Evolutionary conservation across 37 sponge, comb jelly and placozoan genomes (phyloP), one percentile per base, ranked within the genome.

Genomic region (Bolinopsis microptera): DNA sequence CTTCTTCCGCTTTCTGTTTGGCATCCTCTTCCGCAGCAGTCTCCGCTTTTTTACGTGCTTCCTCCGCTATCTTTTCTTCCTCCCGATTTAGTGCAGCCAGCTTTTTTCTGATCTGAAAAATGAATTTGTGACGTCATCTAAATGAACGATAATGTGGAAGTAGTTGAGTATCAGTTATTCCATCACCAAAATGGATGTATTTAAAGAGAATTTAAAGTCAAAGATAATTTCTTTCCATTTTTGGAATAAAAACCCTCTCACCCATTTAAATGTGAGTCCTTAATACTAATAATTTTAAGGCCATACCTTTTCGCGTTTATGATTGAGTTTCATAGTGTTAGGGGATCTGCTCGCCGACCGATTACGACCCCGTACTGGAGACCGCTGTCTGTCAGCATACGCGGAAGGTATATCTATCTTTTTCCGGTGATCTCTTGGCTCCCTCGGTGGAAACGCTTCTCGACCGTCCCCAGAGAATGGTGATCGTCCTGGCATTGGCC

Each of bases 251-350:
- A n/a, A n/a, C n/a, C n/a, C n/a, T n/a, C n/a, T n/a, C n/a, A n/a
- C n/a, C n/a, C n/a, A n/a, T n/a, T n/a, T n/a, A n/a, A n/a, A n/a
- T n/a, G n/a, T n/a, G n/a, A n/a, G n/a, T n/a, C n/a, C n/a, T n/a
- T n/a, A n/a, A n/a, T n/a, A n/a, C n/a, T n/a, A n/a, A n/a, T n/a
- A n/a, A n/a, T n/a, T n/a, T n/a, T n/a, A n/a, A n/a, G 61, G 13
- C 0, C 90, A 5, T 38, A 86, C 90, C 90, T 86, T 86, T 86
- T 86, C 90, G 26, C 90, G 90, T 39, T 86, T 86, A 25, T 86
- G 90, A 26, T 86, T 86, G 27, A 86, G 90, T 23, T 86, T 34
- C 0, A 86, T 41, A 13, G 90, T 86, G 61, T 41, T 86, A 38
- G 90, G 90, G 5, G 90, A 86, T 26, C 90, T 86, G 61, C 90